These are phyloP conservation scores for Coendou prehensilis DNA, from an alignment of 2,797 vertebrate species.

Conservation along the genomic window DNA sequence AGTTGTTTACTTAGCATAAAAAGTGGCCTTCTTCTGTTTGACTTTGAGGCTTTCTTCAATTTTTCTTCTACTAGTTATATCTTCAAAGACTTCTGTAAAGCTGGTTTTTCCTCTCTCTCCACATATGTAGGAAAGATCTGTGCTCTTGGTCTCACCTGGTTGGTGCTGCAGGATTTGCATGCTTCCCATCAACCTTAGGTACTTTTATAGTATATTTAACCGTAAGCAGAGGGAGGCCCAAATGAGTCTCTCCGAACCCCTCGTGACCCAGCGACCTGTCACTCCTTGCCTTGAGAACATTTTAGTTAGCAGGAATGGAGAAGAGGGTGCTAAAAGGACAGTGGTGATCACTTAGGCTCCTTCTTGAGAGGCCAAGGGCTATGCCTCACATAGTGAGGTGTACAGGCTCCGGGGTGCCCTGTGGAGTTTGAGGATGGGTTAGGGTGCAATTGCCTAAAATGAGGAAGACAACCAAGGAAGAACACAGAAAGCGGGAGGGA, in stretches of 20 bases:
- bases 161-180: background rate
- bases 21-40: background rate
- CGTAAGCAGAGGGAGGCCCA: background rate
- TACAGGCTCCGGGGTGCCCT: background rate
- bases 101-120: background rate
- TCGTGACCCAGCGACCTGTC: background rate
- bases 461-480: background rate
- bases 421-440: accelerated
- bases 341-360: too few species aligned
- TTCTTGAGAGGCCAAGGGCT: background rate
- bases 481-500: background rate
- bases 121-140: background rate
- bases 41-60: conserved; percentile 17
- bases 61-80: background rate
- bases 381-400: background rate
- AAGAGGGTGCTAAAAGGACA: background rate
- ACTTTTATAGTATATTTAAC: background rate
- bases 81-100: background rate
- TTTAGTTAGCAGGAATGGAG: background rate
- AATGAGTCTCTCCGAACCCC: background rate
- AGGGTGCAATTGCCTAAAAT: background rate
- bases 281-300: background rate
- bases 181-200: background rate
- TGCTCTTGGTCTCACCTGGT: background rate
- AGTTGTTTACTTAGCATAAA: conserved; percentile 11